Percentiles rank a stretch among this genome's conserved stretches.
phyloP scores from a whole-genome alignment of 64 coral and sea anemone species.

The Catalaphyllia jardinei region DNA sequence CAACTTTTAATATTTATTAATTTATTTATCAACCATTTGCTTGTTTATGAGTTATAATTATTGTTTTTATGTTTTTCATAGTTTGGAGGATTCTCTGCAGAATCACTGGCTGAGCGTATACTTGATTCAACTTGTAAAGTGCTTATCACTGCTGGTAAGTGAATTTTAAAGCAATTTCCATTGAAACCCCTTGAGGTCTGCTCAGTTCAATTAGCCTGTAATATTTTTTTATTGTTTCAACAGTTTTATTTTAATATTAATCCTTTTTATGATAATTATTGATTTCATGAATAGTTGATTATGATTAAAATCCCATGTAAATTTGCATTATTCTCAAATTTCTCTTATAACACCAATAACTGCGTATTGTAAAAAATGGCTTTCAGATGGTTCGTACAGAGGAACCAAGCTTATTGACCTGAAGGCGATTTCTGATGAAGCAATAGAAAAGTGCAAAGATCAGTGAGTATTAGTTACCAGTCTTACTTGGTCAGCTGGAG shows the following conservation, averaged over 20 bases:
- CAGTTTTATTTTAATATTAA: not conserved
- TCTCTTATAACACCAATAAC: too few relatives aligned
- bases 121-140: slow-evolving; percentile 88
- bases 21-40: too few relatives aligned
- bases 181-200: not conserved
- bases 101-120: slow-evolving; percentile 85
- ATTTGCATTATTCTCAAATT: too few relatives aligned
- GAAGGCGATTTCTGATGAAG: slow-evolving; percentile 90
- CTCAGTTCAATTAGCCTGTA: too few relatives aligned
- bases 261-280: too few relatives aligned
- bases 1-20: too few relatives aligned
- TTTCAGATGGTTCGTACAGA: slow-evolving; percentile 95
- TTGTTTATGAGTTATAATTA: too few relatives aligned
- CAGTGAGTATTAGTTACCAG: slow-evolving; percentile 47
- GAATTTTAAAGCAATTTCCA: not conserved
- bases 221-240: not conserved
- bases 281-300: too few relatives aligned
- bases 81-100: slow-evolving; percentile 98
- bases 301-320: too few relatives aligned
- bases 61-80: slow-evolving; percentile 3
- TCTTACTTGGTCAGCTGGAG: too few relatives aligned
- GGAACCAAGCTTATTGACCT: slow-evolving; percentile 85
- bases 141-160: slow-evolving; percentile 86
- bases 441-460: slow-evolving; percentile 67
- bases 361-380: not conserved